Conservation (phyloP, 2,797 vertebrate genomes). For the Phalloptychus januarius region DNA sequence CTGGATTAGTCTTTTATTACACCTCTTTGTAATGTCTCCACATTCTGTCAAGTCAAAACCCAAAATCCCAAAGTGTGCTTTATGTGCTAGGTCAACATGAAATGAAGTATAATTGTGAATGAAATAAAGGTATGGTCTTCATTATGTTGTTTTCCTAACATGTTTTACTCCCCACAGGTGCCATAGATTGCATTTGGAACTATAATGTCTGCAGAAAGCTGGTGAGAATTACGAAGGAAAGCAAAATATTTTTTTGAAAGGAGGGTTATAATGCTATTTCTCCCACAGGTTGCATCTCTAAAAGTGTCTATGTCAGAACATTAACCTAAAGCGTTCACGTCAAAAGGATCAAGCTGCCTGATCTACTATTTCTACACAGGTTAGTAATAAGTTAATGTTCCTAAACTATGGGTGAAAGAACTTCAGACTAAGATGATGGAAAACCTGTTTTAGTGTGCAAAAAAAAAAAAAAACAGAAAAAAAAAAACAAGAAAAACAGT, state of each 20-base stretch:
- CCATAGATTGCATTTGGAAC: neutral
- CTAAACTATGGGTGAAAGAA: constrained; percentile 46
- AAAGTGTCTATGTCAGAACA: no score
- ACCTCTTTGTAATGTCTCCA: neutral
- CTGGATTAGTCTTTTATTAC: neutral
- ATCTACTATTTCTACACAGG: neutral
- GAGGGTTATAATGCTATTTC: no score
- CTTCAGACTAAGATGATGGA: constrained; percentile 26
- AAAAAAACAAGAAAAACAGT: neutral
- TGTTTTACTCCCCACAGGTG: no score
- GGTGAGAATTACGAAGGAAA: neutral
- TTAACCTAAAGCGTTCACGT: no score
- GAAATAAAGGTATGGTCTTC: neutral
- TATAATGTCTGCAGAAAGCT: neutral
- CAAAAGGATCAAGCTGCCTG: no score
- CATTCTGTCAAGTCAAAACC: neutral
- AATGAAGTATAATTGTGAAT: neutral
- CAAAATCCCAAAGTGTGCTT: neutral
- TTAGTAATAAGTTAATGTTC: neutral
- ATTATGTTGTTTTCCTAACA: neutral
- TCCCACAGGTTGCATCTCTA: no score
- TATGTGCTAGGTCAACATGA: neutral
- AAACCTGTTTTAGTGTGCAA: constrained; percentile 22
- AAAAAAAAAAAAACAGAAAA: constrained; percentile 34
- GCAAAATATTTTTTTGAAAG: neutral